Evolutionary conservation across 2,797 vertebrate genomes (phyloP), one percentile per base, ranked within the genome.

Genomic region (Neomorphus geoffroyi): DNA sequence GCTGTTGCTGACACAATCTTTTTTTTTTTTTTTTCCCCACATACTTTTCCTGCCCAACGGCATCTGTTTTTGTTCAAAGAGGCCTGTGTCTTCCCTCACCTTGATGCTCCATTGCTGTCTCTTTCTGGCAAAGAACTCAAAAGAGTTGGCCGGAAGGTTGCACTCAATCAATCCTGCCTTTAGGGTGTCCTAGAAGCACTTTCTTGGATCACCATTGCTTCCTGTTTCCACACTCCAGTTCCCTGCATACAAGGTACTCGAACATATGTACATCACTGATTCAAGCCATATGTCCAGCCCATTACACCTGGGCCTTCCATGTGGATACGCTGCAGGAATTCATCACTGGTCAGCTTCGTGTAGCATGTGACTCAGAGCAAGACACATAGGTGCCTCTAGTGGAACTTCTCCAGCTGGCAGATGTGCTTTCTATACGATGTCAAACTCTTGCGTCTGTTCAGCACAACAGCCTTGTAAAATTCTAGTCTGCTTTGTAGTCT

Each of bases 151-250:
- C 70, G 21, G 94, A 94, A 95, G 96, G 73, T 94, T 96, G 83
- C 93, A 96, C 95, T 96, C 94, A 96, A 96, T 95, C 95, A 96
- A 96, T 96, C 83, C 94, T 96, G 90, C 92, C 94, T 94, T 96
- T 94, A 92, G 94, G 92, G 86, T 96, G 90, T 95, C 92, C 95
- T 95, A 95, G 93, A 92, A 96, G 88, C 0, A 1, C 73, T 96
- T 95, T 96, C 94, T 94, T 95, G 95, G 83, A 95, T 96, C 86
- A 79, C 66, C 93, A 57, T 33, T 84, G 66, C 77, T 96, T 96
- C 93, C 94, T 96, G 58, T 96, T 95, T 94, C 93, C 83, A 93
- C 90, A 79, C 94, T 96, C 86, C 83, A 73, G 73, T 95, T 90
- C 83, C 48, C 86, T 86, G 73, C 80, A 73, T 90, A 94, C 90